A percentile compares a stretch with the other conserved stretches of the same genome.
These are phyloP conservation scores for Pygmarrhopalites habei DNA, from an alignment of 1,140 invertebrate species.

Conservation along the genomic window DNA sequence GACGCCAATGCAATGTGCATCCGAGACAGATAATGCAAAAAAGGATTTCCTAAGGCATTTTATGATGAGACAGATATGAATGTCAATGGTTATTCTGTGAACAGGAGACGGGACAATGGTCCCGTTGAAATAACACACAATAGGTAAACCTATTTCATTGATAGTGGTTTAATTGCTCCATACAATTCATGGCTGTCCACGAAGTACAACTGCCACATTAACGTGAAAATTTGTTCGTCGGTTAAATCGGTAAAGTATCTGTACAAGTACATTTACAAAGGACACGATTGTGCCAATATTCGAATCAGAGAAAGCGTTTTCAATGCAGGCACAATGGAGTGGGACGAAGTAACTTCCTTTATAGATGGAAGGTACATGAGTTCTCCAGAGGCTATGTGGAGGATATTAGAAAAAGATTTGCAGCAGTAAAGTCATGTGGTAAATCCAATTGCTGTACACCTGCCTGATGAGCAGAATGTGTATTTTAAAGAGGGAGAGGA, in stretches of 20 bases:
- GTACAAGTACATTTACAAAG: constrained; percentile 40
- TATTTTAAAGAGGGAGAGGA: constrained; percentile 36
- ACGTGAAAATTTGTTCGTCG: constrained; percentile 49
- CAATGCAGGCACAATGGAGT: constrained; percentile 5
- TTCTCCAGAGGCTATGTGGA: constrained; percentile 41
- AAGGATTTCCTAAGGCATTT: constrained; percentile 39
- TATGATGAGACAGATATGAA: constrained; percentile 39
- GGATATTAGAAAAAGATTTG: constrained; percentile 38
- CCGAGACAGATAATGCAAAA: constrained; percentile 42
- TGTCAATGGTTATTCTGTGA: constrained; percentile 43
- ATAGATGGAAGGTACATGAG: constrained; percentile 40
- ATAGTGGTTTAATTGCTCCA: constrained; percentile 51
- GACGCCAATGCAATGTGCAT: constrained; percentile 28
- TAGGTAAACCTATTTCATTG: constrained; percentile 35
- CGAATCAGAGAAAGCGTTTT: neutral
- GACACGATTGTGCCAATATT: constrained; percentile 32
- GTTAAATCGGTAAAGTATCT: constrained; percentile 51
- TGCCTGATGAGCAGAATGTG: constrained; percentile 46
- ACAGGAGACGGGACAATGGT: constrained; percentile 30
- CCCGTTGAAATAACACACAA: neutral
- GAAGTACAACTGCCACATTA: constrained; percentile 49
- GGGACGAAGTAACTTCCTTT: constrained; percentile 37
- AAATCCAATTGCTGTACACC: constrained; percentile 46
- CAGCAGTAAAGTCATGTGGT: constrained; percentile 40
- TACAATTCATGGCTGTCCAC: constrained; percentile 49